A percentile compares a stretch with the other conserved stretches of the same genome.
Evolutionary conservation across 2,888 invertebrate species (phyloP).

Genomic region (Punctoribates punctum): DNA sequence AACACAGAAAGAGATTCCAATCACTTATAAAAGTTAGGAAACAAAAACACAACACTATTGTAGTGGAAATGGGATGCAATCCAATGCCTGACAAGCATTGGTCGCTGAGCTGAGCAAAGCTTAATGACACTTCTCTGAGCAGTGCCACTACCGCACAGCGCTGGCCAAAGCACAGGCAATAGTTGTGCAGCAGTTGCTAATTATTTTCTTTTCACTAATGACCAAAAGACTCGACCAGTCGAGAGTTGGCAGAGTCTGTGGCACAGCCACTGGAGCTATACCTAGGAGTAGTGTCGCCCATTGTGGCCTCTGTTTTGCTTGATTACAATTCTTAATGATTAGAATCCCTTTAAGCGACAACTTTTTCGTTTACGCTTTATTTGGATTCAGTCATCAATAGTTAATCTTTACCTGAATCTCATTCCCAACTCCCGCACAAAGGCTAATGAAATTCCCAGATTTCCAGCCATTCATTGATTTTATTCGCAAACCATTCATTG

Average conservation of each 20-base stretch:
- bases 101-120: constrained; percentile 35
- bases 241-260: neutral
- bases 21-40: constrained; percentile 11
- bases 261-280: neutral
- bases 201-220: constrained; percentile 34
- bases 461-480: constrained; percentile 29
- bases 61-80: constrained; percentile 28
- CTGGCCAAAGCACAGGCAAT: constrained; percentile 6
- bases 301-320: constrained; percentile 8
- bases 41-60: neutral
- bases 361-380: constrained; percentile 29
- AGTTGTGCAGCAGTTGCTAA: constrained; percentile 32
- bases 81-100: constrained; percentile 26
- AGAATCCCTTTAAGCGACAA: constrained; percentile 31
- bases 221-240: neutral
- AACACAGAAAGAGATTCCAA: constrained; percentile 2
- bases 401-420: constrained; percentile 37
- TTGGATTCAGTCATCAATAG: constrained; percentile 37
- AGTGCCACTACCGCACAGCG: neutral
- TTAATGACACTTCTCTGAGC: constrained; percentile 36
- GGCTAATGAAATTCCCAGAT: constrained; percentile 28
- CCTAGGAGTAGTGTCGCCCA: neutral
- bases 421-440: neutral
- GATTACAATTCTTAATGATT: constrained; percentile 10
- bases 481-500: neutral